Base-by-base conservation (phyloP, 2,797 vertebrate genomes). In the Neosalanx taihuensis region DNA sequence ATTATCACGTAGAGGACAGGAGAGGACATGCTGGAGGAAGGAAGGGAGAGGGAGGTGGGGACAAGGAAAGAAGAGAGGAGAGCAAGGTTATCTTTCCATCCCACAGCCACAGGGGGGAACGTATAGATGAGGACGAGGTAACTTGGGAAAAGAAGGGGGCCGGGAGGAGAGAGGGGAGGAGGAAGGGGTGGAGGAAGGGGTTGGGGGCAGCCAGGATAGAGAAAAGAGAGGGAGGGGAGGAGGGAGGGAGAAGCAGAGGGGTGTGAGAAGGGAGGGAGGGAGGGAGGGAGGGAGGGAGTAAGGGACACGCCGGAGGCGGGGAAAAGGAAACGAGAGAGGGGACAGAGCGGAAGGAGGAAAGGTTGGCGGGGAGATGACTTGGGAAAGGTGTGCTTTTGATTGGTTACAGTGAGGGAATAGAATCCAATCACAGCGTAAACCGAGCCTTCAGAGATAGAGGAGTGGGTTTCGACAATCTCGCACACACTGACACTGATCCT, bases 341-440 rank as follows among this genome's bases (percentile, higher is more conserved):
- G 60, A 64, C 17, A 15, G 3, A 49, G 18, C 9, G 59, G 20
- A 26, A 26, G 12, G 18, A 17, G 10, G 20, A 6, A 4, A 61
- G n/a, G 70, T 6, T 18, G 35, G 6, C 56, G 80, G 78, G 70
- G 66, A 73, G 73, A 71, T 65, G 68, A 80, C 76, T 75, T n/a
- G 5, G 74, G 35, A n/a, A 67, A 30, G 69, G n/a, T n/a, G 71
- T 49, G 0, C 72, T 76, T 63, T 64, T 72, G 74, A 86, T 85
- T 83, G 81, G 75, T 76, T 72, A 73, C 76, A 51, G 56, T 35
- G 26, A 7, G 7, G 15, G 63, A 70, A 66, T 64, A 70, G 68
- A 51, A 76, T 78, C 73, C 77, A 84, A 77, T 87, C 72, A 69
- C 29, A 7, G 56, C 33, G 71, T 74, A 71, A 72, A 74, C 64